Conservation (phyloP, 1,140 invertebrate genomes). For the Oryctes rhinoceros region DNA sequence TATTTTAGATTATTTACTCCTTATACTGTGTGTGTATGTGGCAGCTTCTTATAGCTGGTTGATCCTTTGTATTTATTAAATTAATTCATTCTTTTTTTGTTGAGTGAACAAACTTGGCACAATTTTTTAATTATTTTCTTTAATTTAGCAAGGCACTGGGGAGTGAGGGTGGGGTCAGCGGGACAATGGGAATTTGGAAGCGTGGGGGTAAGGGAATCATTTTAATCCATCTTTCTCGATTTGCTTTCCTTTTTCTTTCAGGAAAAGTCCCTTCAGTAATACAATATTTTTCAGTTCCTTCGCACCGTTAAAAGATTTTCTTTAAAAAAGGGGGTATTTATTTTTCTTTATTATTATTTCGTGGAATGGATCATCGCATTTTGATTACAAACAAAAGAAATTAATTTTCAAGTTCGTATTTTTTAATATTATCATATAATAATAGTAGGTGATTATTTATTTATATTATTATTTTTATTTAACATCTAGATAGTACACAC, state of each 20-base stretch:
- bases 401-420: background rate
- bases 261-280: background rate
- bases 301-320: no score
- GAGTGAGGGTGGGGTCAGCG: background rate
- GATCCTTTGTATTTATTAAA: conserved; percentile 14
- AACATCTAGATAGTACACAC: background rate
- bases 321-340: background rate
- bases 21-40: conserved; percentile 1
- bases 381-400: background rate
- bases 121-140: background rate
- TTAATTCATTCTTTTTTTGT: background rate
- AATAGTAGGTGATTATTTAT: background rate
- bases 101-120: background rate
- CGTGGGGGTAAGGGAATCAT: no score
- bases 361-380: conserved; percentile 14
- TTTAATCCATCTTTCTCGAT: background rate
- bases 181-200: background rate
- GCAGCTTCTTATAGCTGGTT: conserved; percentile 22
- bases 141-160: conserved; percentile 16
- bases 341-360: background rate
- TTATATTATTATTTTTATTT: background rate
- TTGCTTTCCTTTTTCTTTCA: background rate
- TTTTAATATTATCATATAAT: background rate
- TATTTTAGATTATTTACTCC: background rate
- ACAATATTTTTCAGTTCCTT: background rate